Evolutionary conservation across 2,888 invertebrate genomes (phyloP).

Genomic region (Rambutsinella grinnellia): DNA sequence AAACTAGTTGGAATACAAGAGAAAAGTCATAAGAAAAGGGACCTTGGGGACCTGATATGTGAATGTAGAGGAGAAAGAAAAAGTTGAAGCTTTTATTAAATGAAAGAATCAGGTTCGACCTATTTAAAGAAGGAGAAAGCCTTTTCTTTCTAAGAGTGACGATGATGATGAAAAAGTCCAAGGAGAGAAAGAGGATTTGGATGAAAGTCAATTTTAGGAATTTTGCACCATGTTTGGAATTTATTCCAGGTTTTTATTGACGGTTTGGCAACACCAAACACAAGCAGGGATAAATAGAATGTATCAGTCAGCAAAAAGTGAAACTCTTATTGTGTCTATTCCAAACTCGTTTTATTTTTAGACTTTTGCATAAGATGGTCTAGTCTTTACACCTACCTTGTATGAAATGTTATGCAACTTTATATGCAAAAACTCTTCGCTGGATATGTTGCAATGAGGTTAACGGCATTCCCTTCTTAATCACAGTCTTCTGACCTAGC

Average conservation of each 20-base stretch:
- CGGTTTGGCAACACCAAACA: neutral
- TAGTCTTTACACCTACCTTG: no score
- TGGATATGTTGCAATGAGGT: no score
- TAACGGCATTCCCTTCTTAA: no score
- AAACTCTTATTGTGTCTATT: no score
- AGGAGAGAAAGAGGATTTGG: neutral
- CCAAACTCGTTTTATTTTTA: no score
- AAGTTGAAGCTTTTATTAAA: conserved; percentile 27
- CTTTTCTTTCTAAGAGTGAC: neutral
- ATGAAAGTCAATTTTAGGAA: neutral
- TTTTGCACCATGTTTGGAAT: neutral
- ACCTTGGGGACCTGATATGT: conserved; percentile 42
- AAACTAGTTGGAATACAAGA: neutral
- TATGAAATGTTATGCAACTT: no score
- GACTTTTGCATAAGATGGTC: no score
- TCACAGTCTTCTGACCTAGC: no score
- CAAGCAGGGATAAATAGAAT: neutral
- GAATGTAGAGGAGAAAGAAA: neutral
- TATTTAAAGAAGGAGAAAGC: neutral
- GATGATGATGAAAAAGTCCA: neutral
- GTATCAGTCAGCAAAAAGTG: no score
- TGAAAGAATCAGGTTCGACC: neutral
- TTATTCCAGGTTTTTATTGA: neutral
- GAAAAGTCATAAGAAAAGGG: conserved; percentile 48
- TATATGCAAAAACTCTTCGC: no score